Conservation (phyloP, 2,888 invertebrate species). For the Diaperis boleti region DNA sequence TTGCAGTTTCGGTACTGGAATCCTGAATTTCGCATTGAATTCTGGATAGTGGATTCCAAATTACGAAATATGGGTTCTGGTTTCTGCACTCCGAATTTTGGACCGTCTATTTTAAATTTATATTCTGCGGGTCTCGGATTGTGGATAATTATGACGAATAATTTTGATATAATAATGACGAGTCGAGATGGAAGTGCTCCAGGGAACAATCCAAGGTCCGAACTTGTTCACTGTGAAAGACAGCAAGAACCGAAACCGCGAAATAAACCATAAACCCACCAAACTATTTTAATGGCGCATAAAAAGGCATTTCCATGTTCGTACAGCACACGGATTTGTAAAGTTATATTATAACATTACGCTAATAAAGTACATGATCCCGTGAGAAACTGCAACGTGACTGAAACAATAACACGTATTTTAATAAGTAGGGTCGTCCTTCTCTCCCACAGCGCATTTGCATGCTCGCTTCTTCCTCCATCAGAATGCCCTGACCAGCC, state of each 20-base stretch:
- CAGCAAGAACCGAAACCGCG: background rate
- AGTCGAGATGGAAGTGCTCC: too few species aligned
- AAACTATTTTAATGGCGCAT: slow-evolving; percentile 36
- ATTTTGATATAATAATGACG: too few species aligned
- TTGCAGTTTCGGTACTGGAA: too few species aligned
- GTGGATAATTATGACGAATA: too few species aligned
- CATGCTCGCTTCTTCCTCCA: slow-evolving; percentile 26
- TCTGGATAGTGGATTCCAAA: too few species aligned
- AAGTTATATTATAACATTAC: slow-evolving; percentile 55
- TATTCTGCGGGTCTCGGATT: too few species aligned
- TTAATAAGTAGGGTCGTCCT: slow-evolving; percentile 63
- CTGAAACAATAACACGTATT: slow-evolving; percentile 67
- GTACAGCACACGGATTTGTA: slow-evolving; percentile 51
- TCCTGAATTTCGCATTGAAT: too few species aligned
- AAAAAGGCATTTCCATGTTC: slow-evolving; percentile 44
- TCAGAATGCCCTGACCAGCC: slow-evolving; percentile 52
- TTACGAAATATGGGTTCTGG: too few species aligned
- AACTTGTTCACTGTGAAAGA: too few species aligned
- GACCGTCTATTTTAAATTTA: too few species aligned
- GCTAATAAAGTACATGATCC: slow-evolving; percentile 62
- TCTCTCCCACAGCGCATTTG: slow-evolving; percentile 44
- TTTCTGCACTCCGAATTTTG: too few species aligned
- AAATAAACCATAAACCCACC: slow-evolving; percentile 15
- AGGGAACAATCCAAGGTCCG: too few species aligned
- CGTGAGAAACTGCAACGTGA: slow-evolving; percentile 68